These are phyloP conservation scores for Drosophila niveifrons DNA, from an alignment of 2,888 invertebrate genomes.

Conservation along the genomic window DNA sequence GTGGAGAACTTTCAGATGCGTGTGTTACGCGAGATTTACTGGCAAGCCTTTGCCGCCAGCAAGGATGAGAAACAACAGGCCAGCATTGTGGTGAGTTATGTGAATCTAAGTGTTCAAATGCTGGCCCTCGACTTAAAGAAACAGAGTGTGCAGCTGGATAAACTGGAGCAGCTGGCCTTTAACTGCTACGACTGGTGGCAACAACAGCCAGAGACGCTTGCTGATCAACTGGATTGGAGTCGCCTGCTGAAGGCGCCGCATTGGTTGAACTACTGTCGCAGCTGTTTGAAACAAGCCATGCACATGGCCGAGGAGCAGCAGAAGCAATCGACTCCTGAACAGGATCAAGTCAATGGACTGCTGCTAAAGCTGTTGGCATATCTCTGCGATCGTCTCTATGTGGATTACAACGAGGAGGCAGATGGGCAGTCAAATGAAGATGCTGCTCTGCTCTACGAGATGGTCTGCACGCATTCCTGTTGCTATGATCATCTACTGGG, in stretches of 20 bases:
- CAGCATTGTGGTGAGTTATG: constrained; percentile 86
- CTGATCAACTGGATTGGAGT: constrained; percentile 60
- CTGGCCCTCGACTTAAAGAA: constrained; percentile 84
- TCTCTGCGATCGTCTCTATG: constrained; percentile 87
- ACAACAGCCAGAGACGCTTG: neutral
- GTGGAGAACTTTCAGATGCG: constrained; percentile 87
- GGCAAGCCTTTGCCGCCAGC: constrained; percentile 86
- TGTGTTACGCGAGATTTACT: constrained; percentile 87
- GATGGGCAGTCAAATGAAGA: constrained; percentile 19
- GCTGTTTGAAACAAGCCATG: constrained; percentile 89
- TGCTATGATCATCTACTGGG: constrained; percentile 90
- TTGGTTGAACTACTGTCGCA: constrained; percentile 88
- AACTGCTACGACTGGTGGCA: constrained; percentile 82
- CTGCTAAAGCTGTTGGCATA: constrained; percentile 87
- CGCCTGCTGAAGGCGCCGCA: constrained; percentile 85
- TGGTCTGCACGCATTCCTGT: constrained; percentile 92
- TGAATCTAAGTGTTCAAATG: constrained; percentile 87
- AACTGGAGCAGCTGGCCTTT: constrained; percentile 84
- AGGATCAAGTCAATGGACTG: constrained; percentile 85
- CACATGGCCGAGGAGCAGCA: constrained; percentile 84
- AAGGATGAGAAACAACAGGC: constrained; percentile 81
- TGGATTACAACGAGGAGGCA: constrained; percentile 80
- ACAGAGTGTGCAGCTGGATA: constrained; percentile 86
- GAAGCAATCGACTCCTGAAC: constrained; percentile 19
- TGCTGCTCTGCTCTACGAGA: constrained; percentile 88